Percentiles rank a stretch among this genome's conserved stretches.
phyloP scores from a whole-genome alignment of 2,113 vertebrate genomes.

The Casuarius casuarius region DNA sequence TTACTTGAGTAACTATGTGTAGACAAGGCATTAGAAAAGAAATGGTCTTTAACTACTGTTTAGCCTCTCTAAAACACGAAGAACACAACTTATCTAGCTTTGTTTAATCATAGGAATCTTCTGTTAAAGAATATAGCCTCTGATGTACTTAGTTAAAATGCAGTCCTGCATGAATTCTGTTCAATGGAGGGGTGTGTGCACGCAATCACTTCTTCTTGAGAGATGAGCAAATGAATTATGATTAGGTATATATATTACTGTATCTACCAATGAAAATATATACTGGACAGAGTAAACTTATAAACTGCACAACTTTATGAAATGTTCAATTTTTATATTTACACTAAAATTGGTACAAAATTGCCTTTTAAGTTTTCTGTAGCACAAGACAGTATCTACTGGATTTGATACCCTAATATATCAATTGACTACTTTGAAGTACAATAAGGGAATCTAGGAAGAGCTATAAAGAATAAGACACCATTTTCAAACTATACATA shows the following conservation, averaged over 20 bases:
- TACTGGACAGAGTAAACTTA: slow-evolving; percentile 31
- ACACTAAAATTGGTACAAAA: slow-evolving; percentile 68
- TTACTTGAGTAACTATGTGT: slow-evolving; percentile 58
- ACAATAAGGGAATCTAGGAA: slow-evolving; percentile 52
- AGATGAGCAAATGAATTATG: neutral
- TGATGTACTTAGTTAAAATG: slow-evolving; percentile 10
- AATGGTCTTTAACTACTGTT: slow-evolving; percentile 10
- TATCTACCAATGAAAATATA: slow-evolving; percentile 29
- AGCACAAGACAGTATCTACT: slow-evolving; percentile 62
- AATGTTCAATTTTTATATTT: slow-evolving; percentile 64
- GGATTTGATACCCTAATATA: slow-evolving; percentile 31
- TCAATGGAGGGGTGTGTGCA: neutral
- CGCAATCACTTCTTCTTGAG: neutral
- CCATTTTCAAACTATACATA: slow-evolving; percentile 65
- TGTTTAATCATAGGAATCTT: slow-evolving; percentile 13
- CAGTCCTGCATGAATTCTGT: neutral
- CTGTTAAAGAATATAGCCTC: neutral
- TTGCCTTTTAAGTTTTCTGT: slow-evolving; percentile 50
- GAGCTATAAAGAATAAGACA: slow-evolving; percentile 61
- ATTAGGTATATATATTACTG: slow-evolving; percentile 23
- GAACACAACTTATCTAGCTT: neutral
- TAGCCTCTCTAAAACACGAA: neutral
- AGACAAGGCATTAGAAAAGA: slow-evolving; percentile 28
- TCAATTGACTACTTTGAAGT: slow-evolving; percentile 40
- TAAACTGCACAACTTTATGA: slow-evolving; percentile 54